phyloP scores from a whole-genome alignment of 2,113 vertebrate genomes.

The Prietella phreatophila region DNA sequence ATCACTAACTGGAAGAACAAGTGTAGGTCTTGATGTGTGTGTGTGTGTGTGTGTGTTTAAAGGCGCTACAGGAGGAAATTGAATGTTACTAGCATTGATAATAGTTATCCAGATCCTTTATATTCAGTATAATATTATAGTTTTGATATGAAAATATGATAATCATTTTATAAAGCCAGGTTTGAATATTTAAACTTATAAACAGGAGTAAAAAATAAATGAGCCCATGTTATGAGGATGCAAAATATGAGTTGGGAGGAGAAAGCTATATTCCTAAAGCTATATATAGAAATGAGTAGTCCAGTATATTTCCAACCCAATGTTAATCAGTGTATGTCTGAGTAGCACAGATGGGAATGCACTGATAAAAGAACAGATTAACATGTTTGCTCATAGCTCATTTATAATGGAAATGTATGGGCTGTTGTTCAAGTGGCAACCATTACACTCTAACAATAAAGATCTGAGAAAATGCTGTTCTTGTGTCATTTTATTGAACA shows the following conservation, averaged over 20 bases:
- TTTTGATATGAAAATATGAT: background rate
- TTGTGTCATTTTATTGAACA: background rate
- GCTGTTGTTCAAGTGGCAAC: background rate
- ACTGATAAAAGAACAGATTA: background rate
- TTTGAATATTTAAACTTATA: background rate
- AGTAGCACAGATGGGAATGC: background rate
- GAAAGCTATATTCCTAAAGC: background rate
- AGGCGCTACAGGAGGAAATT: background rate
- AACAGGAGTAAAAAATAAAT: background rate
- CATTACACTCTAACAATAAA: background rate
- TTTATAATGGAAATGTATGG: background rate
- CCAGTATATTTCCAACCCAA: background rate
- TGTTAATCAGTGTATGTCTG: background rate
- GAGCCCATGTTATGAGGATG: background rate
- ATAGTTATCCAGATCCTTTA: background rate
- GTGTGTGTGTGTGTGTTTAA: background rate
- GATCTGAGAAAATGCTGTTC: background rate
- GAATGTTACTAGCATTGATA: background rate
- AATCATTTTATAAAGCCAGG: background rate
- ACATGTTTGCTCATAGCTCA: background rate
- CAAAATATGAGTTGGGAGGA: background rate
- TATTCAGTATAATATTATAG: background rate
- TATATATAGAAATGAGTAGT: background rate
- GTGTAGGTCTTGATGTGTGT: constrained; percentile 42
- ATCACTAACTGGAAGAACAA: constrained; percentile 41